Evolutionary conservation across 1,140 invertebrate species (phyloP), one percentile per base, ranked within the genome.

Genomic region (Drosophila kurseongensis): DNA sequence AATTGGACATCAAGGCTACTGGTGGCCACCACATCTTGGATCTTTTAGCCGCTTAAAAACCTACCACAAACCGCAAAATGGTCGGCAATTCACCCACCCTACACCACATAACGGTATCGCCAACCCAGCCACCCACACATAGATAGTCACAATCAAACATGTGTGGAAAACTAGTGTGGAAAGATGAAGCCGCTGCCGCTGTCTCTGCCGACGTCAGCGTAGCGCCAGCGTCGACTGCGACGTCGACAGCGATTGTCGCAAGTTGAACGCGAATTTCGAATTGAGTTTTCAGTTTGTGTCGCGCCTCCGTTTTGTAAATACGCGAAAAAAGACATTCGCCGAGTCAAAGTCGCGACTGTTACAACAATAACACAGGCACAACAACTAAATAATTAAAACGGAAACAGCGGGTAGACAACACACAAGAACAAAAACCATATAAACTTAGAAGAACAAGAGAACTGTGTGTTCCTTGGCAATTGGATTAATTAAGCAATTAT

Each of bases 241-340:
- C 47, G 51, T 7, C 38, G 45, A n/a, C 57, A 16, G 6, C 56
- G 44, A 42, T 42, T 54, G 72, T 51, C 59, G 60, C 59, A 48
- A 71, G 71, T 78, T 78, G 80, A 89, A 86, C 80, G 84, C 84
- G 84, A 88, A 80, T 80, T 63, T 83, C 77, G 80, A 89, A 88
- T 88, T 88, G 59, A 83, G 68, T 85, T 86, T 85, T 85, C 83
- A 86, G 84, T 89, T 89, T 89, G 84, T 89, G 84, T 89, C 84
- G 84, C 85, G 84, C 84, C 85, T 89, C 84, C 84, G 85, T 89
- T 89, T 89, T 89, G 84, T 89, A 89, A 89, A 89, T 89, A 89
- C 84, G 73, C 83, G 75, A 84, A 71, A 85, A 71, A 86, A 80
- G 80, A 73, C 67, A 69, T 61, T 57, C 61, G 74, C 44, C 75